Evolutionary conservation across 2,797 vertebrate genomes (phyloP).

Genomic region (Fratercula arctica): DNA sequence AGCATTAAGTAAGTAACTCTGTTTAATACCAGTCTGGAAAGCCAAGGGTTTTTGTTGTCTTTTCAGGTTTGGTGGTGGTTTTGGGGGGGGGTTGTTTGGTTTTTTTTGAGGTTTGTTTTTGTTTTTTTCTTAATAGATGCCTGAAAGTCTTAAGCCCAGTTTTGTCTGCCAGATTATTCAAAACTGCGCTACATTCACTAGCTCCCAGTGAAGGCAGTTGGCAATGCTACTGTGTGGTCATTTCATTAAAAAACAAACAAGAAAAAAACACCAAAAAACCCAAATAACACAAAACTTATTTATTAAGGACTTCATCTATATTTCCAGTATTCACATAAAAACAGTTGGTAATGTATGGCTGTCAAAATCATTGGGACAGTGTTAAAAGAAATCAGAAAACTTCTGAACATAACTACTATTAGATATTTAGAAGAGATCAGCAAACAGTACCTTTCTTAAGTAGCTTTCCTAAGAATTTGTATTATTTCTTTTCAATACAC

Average conservation of each 20-base stretch:
- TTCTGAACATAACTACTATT: background rate
- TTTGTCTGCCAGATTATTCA: background rate
- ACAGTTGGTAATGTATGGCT: background rate
- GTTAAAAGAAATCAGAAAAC: background rate
- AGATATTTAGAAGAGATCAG: background rate
- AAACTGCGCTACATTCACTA: background rate
- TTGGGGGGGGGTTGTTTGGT: no score
- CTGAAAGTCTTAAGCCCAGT: background rate
- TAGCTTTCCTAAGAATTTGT: background rate
- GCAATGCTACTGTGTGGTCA: background rate
- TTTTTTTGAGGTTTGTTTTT: background rate
- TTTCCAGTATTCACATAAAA: background rate
- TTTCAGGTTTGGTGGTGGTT: background rate
- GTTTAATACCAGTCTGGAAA: background rate
- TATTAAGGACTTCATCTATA: background rate
- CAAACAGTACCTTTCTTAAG: background rate
- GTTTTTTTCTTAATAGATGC: background rate
- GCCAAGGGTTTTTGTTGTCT: background rate
- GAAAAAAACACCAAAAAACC: background rate
- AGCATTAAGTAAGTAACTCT: background rate
- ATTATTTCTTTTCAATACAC: background rate
- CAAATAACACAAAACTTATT: background rate
- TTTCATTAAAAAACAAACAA: background rate
- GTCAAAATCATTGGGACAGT: background rate
- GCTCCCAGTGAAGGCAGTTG: background rate